Conservation (phyloP, 2,888 invertebrate species). For the Alcis repandata region DNA sequence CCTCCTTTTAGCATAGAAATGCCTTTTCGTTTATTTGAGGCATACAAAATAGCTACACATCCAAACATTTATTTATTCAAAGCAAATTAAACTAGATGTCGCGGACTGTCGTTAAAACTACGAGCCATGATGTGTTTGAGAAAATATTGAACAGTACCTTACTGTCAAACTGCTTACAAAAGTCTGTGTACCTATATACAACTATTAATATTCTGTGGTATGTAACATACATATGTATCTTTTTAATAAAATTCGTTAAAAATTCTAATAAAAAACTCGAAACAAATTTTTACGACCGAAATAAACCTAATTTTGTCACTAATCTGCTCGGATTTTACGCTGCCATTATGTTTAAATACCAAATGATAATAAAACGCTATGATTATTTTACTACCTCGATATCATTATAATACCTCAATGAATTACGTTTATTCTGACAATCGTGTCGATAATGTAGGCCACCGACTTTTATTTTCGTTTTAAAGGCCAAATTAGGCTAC, state of each 20-base stretch:
- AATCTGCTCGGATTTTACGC: constrained; percentile 39
- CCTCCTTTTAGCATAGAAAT: no score
- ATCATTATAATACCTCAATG: constrained; percentile 46
- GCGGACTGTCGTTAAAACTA: no score
- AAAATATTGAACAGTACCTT: no score
- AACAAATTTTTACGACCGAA: constrained; percentile 33
- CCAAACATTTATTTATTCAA: no score
- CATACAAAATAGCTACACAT: no score
- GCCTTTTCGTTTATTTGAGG: no score
- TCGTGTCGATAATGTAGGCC: constrained; percentile 27
- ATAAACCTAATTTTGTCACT: constrained; percentile 43
- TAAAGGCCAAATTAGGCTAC: constrained; percentile 24
- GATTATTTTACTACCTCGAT: constrained; percentile 48
- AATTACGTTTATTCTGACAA: constrained; percentile 46
- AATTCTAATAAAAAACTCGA: constrained; percentile 14
- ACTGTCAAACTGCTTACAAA: no score
- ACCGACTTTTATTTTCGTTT: constrained; percentile 15
- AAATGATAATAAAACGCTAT: constrained; percentile 36
- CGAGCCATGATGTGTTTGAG: no score
- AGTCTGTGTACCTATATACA: no score
- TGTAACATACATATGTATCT: no score
- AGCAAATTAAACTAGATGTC: no score
- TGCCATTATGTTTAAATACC: constrained; percentile 36
- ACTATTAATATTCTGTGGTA: no score
- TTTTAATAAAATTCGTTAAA: background rate